These are phyloP conservation scores for Andrena camellia DNA, from an alignment of 2,888 invertebrate species.

Conservation along the genomic window DNA sequence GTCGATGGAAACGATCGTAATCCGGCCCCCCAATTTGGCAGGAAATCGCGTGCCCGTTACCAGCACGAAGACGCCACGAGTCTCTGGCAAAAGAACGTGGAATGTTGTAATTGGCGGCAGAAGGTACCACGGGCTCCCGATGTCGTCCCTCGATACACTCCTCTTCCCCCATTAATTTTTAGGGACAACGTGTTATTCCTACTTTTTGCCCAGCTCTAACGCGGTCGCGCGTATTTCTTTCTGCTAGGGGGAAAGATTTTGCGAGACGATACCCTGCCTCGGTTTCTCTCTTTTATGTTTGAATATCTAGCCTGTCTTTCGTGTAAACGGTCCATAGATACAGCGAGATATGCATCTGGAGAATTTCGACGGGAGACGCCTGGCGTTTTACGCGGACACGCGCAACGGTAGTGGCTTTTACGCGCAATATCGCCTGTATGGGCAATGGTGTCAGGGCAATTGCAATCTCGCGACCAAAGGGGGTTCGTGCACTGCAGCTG, in stretches of 20 bases:
- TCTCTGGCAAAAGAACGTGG: conserved; percentile 66
- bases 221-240: conserved; percentile 11
- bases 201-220: conserved; percentile 53
- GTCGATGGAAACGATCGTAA: conserved; percentile 74
- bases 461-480: conserved; percentile 73
- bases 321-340: not conserved
- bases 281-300: not conserved
- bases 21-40: conserved; percentile 74
- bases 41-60: conserved; percentile 76
- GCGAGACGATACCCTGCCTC: conserved; percentile 18
- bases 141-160: conserved; percentile 80
- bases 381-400: conserved; percentile 4
- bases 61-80: conserved; percentile 64
- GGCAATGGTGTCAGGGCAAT: conserved; percentile 70
- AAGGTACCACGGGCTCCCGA: conserved; percentile 74
- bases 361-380: not conserved
- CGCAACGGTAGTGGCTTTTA: conserved; percentile 39
- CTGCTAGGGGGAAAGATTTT: conserved; percentile 7
- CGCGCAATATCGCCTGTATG: conserved; percentile 52
- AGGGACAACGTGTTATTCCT: conserved; percentile 59
- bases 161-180: conserved; percentile 75
- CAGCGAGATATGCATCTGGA: not conserved
- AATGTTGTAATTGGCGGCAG: conserved; percentile 81
- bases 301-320: not conserved
- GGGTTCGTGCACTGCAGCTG: conserved; percentile 78